Evolutionary conservation across 2,797 vertebrate species (phyloP), one percentile per base, ranked within the genome.

Genomic region (Carcharodon carcharias): DNA sequence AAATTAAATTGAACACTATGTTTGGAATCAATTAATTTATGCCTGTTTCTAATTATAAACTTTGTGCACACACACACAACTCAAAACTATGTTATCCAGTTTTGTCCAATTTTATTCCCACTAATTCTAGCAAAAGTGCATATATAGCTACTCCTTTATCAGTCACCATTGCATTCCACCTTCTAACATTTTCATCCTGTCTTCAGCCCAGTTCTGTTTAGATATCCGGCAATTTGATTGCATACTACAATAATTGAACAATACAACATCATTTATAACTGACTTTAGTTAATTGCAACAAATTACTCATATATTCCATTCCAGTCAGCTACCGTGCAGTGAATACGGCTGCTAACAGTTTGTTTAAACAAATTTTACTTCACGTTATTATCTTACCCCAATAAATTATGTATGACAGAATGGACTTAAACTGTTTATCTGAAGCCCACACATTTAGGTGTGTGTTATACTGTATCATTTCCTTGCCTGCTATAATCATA

Each of bases 331-430:
- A 73, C 45, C 67, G 56, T 54, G 31, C 94, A 95, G 28, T 18
- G 94, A 95, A 73, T 26, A n/a, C 18, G 56, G 94, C 94, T 95
- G 67, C 94, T 77, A 50, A 31, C 69, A 95, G 45, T 77, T 95
- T 56, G 54, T 95, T 95, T 77, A 56, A 95, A 35, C 94, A 77
- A 77, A 95, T 95, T 95, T 77, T 73, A 77, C 31, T 95, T 58
- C 69, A 58, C 50, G 11, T 56, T 95, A 77, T 95, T 56, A 95
- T 73, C 50, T 95, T 71, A 56, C 40, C 28, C 31, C 94, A 58
- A 95, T 95, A 95, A 95, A 95, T 95, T 95, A 95, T 95, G 94
- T 67, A 95, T 71, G 67, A 95, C 69, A 56, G 94, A 71, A 77
- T n/a, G 45, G 94, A 77, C 94, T 58, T 95, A 56, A 95, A 95